phyloP scores from a whole-genome alignment of 2,797 vertebrate genomes.

The Botia kubotai region DNA sequence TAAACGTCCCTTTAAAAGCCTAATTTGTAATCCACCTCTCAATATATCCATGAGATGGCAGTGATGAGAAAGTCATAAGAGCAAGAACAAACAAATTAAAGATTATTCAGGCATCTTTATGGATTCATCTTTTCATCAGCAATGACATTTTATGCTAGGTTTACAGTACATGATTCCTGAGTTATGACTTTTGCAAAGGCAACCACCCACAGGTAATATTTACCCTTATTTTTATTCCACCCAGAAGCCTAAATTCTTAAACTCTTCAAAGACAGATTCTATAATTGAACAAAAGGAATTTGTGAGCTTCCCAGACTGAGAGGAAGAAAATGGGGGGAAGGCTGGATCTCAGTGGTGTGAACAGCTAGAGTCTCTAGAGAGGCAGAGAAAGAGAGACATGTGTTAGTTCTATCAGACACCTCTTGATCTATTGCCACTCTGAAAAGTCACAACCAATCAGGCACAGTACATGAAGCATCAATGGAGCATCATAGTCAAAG shows the following conservation, averaged over 20 bases:
- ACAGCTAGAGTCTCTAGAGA: constrained; percentile 1
- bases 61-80: constrained; percentile 8
- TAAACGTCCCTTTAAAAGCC: background rate
- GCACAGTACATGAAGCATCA: background rate
- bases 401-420: constrained; percentile 12
- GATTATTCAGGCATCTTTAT: background rate
- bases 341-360: background rate
- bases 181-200: background rate
- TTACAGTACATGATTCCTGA: background rate
- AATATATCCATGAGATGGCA: constrained; percentile 19
- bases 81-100: background rate
- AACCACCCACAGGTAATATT: background rate
- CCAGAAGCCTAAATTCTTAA: background rate
- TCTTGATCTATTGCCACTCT: background rate
- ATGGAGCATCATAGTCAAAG: background rate
- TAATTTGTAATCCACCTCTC: background rate
- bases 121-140: background rate
- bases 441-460: background rate
- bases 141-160: background rate
- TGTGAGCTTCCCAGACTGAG: background rate
- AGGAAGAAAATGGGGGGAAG: background rate
- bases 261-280: background rate
- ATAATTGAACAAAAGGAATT: background rate
- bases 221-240: background rate
- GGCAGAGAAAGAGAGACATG: constrained; percentile 2